Evolutionary conservation across 2,113 vertebrate genomes (phyloP), one percentile per base, ranked within the genome.

Genomic region (Tichodroma muraria): DNA sequence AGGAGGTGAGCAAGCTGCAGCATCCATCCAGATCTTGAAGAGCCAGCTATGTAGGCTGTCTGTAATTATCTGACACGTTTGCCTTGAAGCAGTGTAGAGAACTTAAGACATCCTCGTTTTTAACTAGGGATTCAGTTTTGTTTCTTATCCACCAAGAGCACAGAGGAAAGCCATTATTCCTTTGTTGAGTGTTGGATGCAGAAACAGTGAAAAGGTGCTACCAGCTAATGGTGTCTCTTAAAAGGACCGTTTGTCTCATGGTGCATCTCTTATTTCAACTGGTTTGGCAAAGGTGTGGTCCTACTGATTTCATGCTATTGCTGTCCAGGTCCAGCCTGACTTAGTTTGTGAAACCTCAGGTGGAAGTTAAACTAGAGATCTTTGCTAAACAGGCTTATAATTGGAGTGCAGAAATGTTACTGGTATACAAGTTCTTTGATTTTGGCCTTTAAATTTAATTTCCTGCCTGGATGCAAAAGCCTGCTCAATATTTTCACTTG

Each of bases 281-380:
- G 77, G 86, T 94, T 94, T 68, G 50, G 44, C 86, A 79, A 56
- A 89, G 92, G 73, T 50, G 88, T 89, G 83, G 93, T 45, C 60
- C 47, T 40, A 13, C 40, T 45, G 60, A 59, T 80, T 70, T 68
- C 35, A 6, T 42, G 11, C n/a, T 40, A 3, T 22, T 19, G 0
- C 53, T 64, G 24, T 37, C 44, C 7, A 11, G 44, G 37, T 83
- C 57, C 78, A 88, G 24, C 69, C 25, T 59, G 59, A 52, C 50
- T 70, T 63, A 47, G 24, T 70, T 71, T 81, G 70, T 81, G 89
- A 90, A 93, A 89, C 72, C 49, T n/a, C 35, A 64, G 13, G 21
- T 63, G 38, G 54, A 73, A 88, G 61, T 49, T 31, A 75, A 45
- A 49, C 19, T 42, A 59, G 37, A 65, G 28, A 57, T 49, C 50